Evolutionary conservation across 2,888 invertebrate genomes (phyloP).

Genomic region (Pharmacophagus antenor): DNA sequence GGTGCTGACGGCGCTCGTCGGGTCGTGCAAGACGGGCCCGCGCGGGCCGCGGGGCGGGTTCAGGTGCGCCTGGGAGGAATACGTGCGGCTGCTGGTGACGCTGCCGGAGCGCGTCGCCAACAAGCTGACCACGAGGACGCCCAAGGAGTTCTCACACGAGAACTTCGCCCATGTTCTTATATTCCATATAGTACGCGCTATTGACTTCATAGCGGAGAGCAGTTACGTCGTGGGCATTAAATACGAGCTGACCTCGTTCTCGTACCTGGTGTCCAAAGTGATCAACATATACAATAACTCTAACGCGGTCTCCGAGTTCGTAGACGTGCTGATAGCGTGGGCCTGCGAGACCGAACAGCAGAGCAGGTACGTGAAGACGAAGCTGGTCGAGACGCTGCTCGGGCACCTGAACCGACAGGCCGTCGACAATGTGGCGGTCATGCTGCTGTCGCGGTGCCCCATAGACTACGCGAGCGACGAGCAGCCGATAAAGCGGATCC

Average conservation of each 20-base stretch:
- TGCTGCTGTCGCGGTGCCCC: constrained; percentile 77
- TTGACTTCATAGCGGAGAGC: constrained; percentile 82
- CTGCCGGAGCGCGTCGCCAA: constrained; percentile 88
- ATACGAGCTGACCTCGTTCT: constrained; percentile 66
- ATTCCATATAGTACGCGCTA: constrained; percentile 80
- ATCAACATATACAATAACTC: constrained; percentile 77
- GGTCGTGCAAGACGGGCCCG: constrained; percentile 43
- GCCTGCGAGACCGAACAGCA: constrained; percentile 50
- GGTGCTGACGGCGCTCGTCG: constrained; percentile 74
- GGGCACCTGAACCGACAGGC: constrained; percentile 79
- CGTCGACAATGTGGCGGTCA: constrained; percentile 79
- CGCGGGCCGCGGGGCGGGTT: constrained; percentile 35
- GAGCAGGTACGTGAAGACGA: constrained; percentile 59
- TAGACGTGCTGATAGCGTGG: constrained; percentile 80
- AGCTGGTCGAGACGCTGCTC: constrained; percentile 76
- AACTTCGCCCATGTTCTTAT: constrained; percentile 81
- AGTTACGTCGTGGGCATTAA: constrained; percentile 49
- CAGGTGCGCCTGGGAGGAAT: constrained; percentile 69
- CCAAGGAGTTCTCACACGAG: constrained; percentile 79
- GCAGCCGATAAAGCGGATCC: constrained; percentile 67
- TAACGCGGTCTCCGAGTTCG: constrained; percentile 71
- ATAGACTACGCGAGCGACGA: constrained; percentile 60
- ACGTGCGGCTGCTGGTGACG: constrained; percentile 83
- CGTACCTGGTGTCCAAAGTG: constrained; percentile 82
- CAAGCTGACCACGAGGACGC: constrained; percentile 76